Percentiles rank a stretch among this genome's conserved stretches.
Conservation (phyloP, 2,797 vertebrate species). For the Gymnothorax javanicus region DNA sequence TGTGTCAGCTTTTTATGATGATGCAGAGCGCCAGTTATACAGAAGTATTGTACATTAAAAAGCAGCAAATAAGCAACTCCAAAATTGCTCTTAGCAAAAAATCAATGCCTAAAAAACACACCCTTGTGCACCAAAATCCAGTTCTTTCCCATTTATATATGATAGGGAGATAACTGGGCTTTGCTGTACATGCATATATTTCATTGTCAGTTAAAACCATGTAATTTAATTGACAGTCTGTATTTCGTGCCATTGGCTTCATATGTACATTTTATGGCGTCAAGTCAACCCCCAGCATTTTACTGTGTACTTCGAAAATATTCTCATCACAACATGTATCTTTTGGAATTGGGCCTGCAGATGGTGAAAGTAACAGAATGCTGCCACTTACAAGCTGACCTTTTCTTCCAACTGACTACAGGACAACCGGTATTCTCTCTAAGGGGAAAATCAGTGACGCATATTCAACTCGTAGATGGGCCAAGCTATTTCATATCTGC, state of each 20-base stretch:
- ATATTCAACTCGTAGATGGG: not conserved
- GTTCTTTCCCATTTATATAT: too few species aligned
- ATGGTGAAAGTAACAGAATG: constrained; percentile 4
- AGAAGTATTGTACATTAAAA: not conserved
- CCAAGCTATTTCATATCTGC: not conserved
- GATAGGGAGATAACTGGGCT: too few species aligned
- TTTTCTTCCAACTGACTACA: not conserved
- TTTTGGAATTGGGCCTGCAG: not conserved
- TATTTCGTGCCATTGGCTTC: too few species aligned
- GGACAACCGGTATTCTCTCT: not conserved
- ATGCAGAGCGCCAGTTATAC: not conserved
- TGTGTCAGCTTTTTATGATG: not conserved
- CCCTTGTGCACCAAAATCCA: not conserved
- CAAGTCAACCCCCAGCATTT: too few species aligned
- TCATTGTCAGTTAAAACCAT: too few species aligned
- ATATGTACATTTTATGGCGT: too few species aligned
- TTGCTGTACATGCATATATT: too few species aligned
- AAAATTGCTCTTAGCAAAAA: not conserved
- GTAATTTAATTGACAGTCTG: too few species aligned
- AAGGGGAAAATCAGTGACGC: constrained; percentile 2
- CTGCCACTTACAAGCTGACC: not conserved
- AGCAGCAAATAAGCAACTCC: not conserved
- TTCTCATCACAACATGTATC: too few species aligned
- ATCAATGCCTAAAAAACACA: not conserved
- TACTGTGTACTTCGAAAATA: too few species aligned